Evolutionary conservation across 2,113 vertebrate species (phyloP).

Genomic region (Plecotus auritus): DNA sequence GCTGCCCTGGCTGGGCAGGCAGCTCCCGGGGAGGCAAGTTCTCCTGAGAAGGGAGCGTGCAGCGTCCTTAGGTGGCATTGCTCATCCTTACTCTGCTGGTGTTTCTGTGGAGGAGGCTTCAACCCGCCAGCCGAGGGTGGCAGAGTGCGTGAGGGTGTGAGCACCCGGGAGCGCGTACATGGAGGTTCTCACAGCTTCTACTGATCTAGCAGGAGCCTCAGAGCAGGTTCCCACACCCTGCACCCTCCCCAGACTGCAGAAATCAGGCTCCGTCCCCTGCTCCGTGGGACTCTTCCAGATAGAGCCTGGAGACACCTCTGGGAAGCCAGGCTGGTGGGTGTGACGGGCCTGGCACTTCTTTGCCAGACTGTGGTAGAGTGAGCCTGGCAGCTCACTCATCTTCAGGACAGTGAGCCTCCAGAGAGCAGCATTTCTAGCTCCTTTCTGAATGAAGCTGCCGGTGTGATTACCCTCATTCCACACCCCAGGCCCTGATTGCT

Average conservation of each 20-base stretch:
- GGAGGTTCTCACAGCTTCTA: not conserved
- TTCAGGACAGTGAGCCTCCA: not conserved
- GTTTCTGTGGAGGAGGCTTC: not conserved
- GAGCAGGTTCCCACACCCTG: not conserved
- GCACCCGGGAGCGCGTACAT: rapidly evolving
- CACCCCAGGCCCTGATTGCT: not conserved
- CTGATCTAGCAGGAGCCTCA: not conserved
- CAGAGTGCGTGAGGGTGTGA: too few species aligned
- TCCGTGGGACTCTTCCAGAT: not conserved
- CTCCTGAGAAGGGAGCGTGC: constrained; percentile 55
- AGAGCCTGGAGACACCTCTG: not conserved
- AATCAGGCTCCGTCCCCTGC: not conserved
- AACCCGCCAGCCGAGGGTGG: rapidly evolving
- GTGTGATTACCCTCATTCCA: not conserved
- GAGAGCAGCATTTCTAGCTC: not conserved
- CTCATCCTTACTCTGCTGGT: not conserved
- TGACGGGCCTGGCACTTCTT: not conserved
- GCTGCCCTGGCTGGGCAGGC: not conserved
- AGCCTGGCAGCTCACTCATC: not conserved
- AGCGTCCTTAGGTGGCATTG: constrained; percentile 61
- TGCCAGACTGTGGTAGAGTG: not conserved
- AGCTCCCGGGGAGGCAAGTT: constrained; percentile 53
- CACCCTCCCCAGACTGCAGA: not conserved
- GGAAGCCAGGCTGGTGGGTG: not conserved
- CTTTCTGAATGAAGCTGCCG: not conserved